These are phyloP conservation scores for Lepus europaeus DNA, from an alignment of 2,113 vertebrate genomes.

Conservation along the genomic window DNA sequence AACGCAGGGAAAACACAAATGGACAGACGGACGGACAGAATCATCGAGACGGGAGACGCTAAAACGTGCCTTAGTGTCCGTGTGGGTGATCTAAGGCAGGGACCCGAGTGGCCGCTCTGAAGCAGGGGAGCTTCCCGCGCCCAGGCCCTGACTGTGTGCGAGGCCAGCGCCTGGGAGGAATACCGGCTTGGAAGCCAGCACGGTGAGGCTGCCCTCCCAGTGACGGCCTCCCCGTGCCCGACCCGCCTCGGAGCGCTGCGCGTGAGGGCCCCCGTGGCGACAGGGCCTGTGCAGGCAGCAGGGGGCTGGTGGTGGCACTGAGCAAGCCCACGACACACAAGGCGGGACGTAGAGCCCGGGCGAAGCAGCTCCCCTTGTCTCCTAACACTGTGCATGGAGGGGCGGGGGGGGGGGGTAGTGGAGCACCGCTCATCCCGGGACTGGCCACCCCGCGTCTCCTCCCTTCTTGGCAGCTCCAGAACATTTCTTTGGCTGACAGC, in stretches of 20 bases:
- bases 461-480: constrained; percentile 65
- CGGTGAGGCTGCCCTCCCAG: background rate
- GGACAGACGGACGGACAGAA: constrained; percentile 54
- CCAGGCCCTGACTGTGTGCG: background rate
- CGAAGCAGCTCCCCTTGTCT: constrained; percentile 43
- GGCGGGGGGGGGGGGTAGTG: background rate
- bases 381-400: constrained; percentile 61
- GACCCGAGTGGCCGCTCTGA: constrained; percentile 30
- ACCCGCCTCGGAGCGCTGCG: background rate
- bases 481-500: constrained; percentile 73
- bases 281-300: background rate
- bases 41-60: constrained; percentile 76
- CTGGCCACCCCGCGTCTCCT: constrained; percentile 60
- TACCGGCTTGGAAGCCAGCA: background rate
- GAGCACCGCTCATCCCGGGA: constrained; percentile 82
- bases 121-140: background rate
- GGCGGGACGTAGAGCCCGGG: constrained; percentile 35
- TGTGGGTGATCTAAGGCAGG: constrained; percentile 57
- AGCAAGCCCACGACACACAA: background rate
- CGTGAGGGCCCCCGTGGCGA: background rate
- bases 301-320: background rate
- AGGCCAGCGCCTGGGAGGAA: constrained; percentile 37
- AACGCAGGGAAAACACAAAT: constrained; percentile 68
- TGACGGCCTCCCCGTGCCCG: background rate
- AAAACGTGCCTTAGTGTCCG: constrained; percentile 82